Conservation (phyloP, 53 echinoderm and acorn worm genomes). For the Luidia sarsii region DNA sequence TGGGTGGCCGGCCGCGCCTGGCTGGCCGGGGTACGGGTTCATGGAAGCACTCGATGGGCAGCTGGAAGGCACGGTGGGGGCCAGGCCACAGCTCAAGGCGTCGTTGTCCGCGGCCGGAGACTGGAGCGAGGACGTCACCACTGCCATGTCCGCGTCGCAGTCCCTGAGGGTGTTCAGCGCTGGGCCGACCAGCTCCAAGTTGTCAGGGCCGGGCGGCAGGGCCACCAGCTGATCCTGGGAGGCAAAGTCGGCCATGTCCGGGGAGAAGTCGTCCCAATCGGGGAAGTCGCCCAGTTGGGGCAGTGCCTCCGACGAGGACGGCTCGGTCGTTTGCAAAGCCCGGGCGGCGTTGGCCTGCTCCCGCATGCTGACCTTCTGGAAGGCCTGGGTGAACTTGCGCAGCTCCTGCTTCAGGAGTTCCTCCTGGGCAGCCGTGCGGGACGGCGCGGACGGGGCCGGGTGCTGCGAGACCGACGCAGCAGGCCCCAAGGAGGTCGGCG, state of each 20-base stretch:
- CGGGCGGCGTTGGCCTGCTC: conserved; percentile 41
- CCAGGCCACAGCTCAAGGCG: conserved; percentile 33
- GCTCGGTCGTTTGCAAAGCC: conserved; percentile 5
- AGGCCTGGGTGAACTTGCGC: conserved; percentile 48
- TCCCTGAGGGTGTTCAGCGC: background rate
- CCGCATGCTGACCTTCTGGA: conserved; percentile 55
- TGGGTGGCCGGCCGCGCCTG: background rate
- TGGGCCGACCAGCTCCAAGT: background rate
- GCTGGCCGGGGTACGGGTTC: background rate
- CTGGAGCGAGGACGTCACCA: conserved; percentile 17
- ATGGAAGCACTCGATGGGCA: conserved; percentile 35
- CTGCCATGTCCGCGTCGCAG: conserved; percentile 30
- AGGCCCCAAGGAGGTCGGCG: background rate
- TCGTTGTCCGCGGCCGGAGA: conserved; percentile 10
- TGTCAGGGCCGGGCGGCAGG: background rate
- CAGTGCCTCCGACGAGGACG: background rate
- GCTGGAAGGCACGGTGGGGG: conserved; percentile 4
- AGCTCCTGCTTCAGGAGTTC: conserved; percentile 43
- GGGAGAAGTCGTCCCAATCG: background rate
- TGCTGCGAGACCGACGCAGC: background rate
- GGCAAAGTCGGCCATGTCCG: background rate
- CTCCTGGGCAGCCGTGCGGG: conserved; percentile 1
- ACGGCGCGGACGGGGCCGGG: conserved; percentile 3
- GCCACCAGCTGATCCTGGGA: background rate
- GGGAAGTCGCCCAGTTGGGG: background rate